phyloP scores from a whole-genome alignment of 2,113 vertebrate species.

The Terrapene triunguis region DNA sequence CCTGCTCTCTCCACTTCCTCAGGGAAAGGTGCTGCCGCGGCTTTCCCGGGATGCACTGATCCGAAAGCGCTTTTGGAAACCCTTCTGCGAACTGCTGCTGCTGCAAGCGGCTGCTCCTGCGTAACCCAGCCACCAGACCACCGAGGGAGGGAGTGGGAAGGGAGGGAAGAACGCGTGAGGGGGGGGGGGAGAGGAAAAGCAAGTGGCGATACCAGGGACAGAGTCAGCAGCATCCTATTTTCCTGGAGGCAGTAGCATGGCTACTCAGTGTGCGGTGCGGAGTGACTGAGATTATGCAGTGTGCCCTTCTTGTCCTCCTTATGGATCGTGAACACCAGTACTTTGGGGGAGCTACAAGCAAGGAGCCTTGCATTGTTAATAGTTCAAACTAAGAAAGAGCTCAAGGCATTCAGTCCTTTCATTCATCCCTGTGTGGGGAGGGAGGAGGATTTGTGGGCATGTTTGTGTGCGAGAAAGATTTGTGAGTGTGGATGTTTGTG shows the following conservation, averaged over 20 bases:
- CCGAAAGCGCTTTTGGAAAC: conserved; percentile 21
- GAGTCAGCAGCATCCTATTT: background rate
- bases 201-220: background rate
- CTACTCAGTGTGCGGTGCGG: background rate
- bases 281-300: background rate
- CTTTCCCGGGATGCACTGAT: conserved; percentile 1
- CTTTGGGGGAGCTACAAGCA: background rate
- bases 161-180: conserved; percentile 31
- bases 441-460: background rate
- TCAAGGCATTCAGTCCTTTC: background rate
- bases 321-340: background rate
- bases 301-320: too few relatives aligned
- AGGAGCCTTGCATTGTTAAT: background rate
- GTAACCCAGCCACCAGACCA: conserved; percentile 56
- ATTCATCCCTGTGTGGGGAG: background rate
- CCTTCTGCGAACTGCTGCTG: conserved; percentile 39
- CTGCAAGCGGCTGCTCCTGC: conserved; percentile 60
- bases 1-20: background rate
- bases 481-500: background rate
- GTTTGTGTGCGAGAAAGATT: background rate
- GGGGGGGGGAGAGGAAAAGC: background rate
- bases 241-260: background rate
- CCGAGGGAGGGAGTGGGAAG: conserved; percentile 12
- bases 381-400: background rate
- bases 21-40: background rate